Conservation (phyloP, 2,797 vertebrate species). For the Fundulus diaphanus region DNA sequence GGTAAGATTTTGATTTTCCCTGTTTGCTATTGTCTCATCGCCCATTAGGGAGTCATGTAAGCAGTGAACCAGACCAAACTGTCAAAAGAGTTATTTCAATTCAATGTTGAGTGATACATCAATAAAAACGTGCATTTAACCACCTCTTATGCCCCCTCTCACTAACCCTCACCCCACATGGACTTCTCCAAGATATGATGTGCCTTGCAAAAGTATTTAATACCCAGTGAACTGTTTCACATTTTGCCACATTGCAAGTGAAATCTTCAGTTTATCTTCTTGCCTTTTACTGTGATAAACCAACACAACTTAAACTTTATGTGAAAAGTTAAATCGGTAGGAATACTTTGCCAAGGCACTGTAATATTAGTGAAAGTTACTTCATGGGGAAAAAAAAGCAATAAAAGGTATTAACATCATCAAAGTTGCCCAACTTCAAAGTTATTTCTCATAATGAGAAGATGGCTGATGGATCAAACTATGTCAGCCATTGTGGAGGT, state of each 20-base stretch:
- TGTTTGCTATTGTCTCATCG: constrained; percentile 90
- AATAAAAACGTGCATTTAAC: constrained; percentile 70
- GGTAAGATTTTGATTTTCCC: constrained; percentile 87
- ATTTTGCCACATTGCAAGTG: neutral
- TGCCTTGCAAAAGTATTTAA: constrained; percentile 8
- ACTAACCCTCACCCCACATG: constrained; percentile 55
- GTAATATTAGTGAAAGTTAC: constrained; percentile 34
- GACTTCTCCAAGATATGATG: constrained; percentile 61
- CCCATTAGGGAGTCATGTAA: constrained; percentile 89
- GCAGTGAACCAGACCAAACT: constrained; percentile 91
- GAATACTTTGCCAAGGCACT: neutral
- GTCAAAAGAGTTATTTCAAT: constrained; percentile 87
- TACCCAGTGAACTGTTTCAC: neutral
- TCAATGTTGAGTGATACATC: constrained; percentile 78
- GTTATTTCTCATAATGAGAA: constrained; percentile 17
- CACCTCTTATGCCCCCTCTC: constrained; percentile 48
- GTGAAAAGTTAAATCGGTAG: neutral
- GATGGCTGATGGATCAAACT: constrained; percentile 38
- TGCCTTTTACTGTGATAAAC: neutral
- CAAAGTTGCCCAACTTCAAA: constrained; percentile 43
- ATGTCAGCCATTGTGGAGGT: constrained; percentile 61
- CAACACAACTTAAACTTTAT: neutral
- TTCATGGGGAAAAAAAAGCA: constrained; percentile 47
- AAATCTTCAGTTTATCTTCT: neutral
- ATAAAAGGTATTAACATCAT: constrained; percentile 41